Base-by-base conservation (phyloP, 2,888 invertebrate species). In the Drosophila quinaria region DNA sequence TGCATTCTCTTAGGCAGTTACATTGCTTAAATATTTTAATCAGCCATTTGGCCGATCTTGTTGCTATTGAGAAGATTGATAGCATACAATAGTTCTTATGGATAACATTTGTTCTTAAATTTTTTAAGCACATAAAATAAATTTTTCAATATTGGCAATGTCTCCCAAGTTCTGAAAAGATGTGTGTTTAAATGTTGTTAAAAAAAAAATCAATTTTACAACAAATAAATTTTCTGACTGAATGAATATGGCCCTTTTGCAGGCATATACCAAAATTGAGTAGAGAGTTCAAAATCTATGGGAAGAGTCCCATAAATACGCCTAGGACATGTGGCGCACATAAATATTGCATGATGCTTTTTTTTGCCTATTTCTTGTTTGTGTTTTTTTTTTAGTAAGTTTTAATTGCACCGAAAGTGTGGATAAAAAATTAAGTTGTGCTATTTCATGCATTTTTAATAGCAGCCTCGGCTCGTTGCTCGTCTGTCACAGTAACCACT, bases 401-500 rank as follows among this genome's bases (percentile, higher is more conserved):
- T 81, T 84, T 84, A 84, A 85, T 86, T 88, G 87, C 87, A 75
- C 71, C 75, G 68, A 76, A 90, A 88, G 73, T 79, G 87, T 70
- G 73, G 69, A 78, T 73, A 86, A 88, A 90, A 90, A 80, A 76
- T 90, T 74, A 90, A 90, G 74, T 90, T 75, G 67, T 86, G 80
- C 74, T 82, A 77, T 85, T 86, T 86, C 74, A 85, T 90, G 83
- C 69, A 90, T 85, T 88, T 88, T 90, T 85, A 86, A 86, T 90
- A 74, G 72, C 69, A 63, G 54, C 13, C 50, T 22, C 25, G 25
- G 5, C 25, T 25, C 25, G 25, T 25, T 6, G 50, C 47, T 64
- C 55, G 70, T 50, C 64, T 70, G 56, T 66, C 78, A 68, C 46
- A 61, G 56, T 50, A 61, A 55, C 81, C 77, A 49, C 76, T 70